Evolutionary conservation across 2,888 invertebrate species (phyloP), one percentile per base, ranked within the genome.

Genomic region (Sesia bembeciformis): DNA sequence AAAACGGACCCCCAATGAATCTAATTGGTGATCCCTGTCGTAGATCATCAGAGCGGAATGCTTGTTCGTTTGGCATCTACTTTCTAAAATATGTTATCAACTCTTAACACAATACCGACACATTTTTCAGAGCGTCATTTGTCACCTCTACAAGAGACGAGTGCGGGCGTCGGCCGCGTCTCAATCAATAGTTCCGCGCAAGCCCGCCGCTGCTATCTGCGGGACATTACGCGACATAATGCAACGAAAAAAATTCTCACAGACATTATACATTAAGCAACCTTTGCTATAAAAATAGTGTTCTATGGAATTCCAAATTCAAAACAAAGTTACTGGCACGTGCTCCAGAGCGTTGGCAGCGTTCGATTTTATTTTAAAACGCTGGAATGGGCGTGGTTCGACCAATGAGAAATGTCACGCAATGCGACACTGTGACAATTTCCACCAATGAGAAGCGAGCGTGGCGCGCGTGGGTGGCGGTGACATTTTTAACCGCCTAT

Each of bases 401-500:
- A 55, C 85, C 83, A 85, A 85, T 84, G 63, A 70, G 67, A 71
- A 76, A 67, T 84, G 85, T 87, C 86, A 81, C 87, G 77, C 78
- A 68, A 64, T 72, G 81, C 71, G 81, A 82, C 84, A 83, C 75
- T 72, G 85, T 89, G 88, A 89, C 88, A 89, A 60, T 84, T 84
- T 71, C 71, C 62, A 62, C 89, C 88, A 89, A 88, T 88, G 54
- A 70, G 7, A n/a, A 5, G n/a, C 63, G 63, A 46, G 55, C 53
- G 59, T 60, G 53, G 57, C 53, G 64, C 70, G 74, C 66, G 70
- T 71, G 65, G 67, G 73, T 70, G 78, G 76, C 71, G 74, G 78
- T 82, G 86, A 86, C 87, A 84, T 74, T 82, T 82, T 76, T 50
- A 50, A 50, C 50, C 50, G 39, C 38, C 50, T 39, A 46, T 23